Conservation (phyloP, 2,888 invertebrate genomes). For the Pyrgus malvae region DNA sequence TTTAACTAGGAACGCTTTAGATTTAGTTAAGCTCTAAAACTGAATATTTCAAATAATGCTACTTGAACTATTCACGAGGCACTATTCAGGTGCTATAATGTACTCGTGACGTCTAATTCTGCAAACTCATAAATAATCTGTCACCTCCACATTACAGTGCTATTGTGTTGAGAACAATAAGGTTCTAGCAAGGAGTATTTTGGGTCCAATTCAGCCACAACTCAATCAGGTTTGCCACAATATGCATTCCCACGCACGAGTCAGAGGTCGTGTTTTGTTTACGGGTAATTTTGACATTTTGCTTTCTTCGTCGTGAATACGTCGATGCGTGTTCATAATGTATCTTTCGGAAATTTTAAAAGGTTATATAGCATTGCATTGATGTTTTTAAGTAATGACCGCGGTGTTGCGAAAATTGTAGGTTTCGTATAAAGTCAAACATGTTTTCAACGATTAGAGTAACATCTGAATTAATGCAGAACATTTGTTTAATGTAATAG, state of each 20-base stretch:
- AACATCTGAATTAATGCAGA: too few species aligned
- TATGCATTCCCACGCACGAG: conserved; percentile 25
- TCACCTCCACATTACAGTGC: conserved; percentile 40
- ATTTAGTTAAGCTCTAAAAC: conserved; percentile 3
- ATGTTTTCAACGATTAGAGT: not conserved
- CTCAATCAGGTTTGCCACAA: conserved; percentile 25
- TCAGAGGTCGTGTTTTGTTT: conserved; percentile 27
- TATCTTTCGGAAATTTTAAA: conserved; percentile 20
- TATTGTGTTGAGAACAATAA: conserved; percentile 39
- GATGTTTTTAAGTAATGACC: conserved; percentile 9
- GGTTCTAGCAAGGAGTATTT: conserved; percentile 23
- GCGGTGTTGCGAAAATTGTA: conserved; percentile 2
- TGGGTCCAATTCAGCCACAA: conserved; percentile 18
- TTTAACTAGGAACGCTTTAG: conserved; percentile 6
- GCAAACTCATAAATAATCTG: conserved; percentile 41
- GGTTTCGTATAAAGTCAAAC: conserved; percentile 8
- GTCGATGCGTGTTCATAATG: conserved; percentile 25
- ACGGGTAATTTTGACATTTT: conserved; percentile 28
- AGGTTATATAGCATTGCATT: conserved; percentile 3
- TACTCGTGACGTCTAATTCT: conserved; percentile 39
- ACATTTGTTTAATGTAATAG: too few species aligned
- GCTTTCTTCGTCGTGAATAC: conserved; percentile 23
- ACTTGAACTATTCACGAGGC: conserved; percentile 35
- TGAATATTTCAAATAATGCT: conserved; percentile 26
- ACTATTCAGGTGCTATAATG: conserved; percentile 38